A percentile compares a stretch with the other conserved stretches of the same genome.
phyloP scores from a whole-genome alignment of 2,797 vertebrate species.

The Acanthornis magna region DNA sequence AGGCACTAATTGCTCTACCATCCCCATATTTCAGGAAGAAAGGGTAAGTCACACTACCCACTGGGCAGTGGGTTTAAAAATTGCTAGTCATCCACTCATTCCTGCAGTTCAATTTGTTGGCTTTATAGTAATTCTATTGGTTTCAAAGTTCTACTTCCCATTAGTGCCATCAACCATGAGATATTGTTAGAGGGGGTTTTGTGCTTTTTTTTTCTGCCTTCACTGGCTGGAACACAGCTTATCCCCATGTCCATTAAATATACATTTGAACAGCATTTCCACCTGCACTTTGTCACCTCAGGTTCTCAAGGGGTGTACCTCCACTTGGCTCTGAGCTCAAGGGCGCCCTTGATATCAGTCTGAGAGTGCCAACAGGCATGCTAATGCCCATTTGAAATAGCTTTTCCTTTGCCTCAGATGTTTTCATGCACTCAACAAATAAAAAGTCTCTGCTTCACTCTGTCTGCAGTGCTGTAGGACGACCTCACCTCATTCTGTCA shows the following conservation, averaged over 20 bases:
- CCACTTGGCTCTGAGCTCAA: conserved; percentile 67
- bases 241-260: conserved; percentile 67
- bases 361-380: conserved; percentile 61
- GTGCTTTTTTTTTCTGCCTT: background rate
- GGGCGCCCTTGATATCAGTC: conserved; percentile 63
- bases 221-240: conserved; percentile 32
- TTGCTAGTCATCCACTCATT: background rate
- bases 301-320: conserved; percentile 56
- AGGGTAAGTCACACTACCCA: background rate
- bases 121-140: background rate
- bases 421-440: conserved; percentile 50
- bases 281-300: conserved; percentile 62
- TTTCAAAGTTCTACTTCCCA: conserved; percentile 16
- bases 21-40: background rate
- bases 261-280: conserved; percentile 69
- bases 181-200: background rate
- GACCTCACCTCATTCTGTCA: conserved; percentile 61
- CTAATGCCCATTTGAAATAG: conserved; percentile 66
- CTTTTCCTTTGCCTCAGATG: conserved; percentile 57
- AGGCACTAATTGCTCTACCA: background rate
- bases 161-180: background rate
- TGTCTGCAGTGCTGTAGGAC: background rate
- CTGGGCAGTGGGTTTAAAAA: background rate
- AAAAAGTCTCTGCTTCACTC: conserved; percentile 41
- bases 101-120: background rate